Evolutionary conservation across 2,888 invertebrate species (phyloP), one percentile per base, ranked within the genome.

Genomic region (Xanthorhoe spadicearia): DNA sequence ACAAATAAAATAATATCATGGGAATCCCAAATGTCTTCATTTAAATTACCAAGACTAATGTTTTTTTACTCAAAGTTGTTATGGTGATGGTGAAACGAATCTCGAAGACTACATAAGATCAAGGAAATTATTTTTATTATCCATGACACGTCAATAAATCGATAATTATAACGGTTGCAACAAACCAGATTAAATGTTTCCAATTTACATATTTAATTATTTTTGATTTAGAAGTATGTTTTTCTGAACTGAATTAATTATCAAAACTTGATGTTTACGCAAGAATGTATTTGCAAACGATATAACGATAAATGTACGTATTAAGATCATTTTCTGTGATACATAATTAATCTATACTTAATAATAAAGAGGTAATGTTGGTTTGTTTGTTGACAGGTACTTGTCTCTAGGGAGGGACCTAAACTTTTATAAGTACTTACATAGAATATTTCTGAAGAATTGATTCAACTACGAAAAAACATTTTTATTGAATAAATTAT

Each of bases 171-270:
- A 32, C 48, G 48, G 50, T 51, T 65, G 64, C 59, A 60, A 46
- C 10, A 53, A 59, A 61, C 53, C 46, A 46, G 52, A 53, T 46
- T 52, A 51, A 43, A 59, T 23, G 48, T 51, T 60, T 52, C 18
- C 18, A 68, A 76, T 72, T 68, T 64, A 49, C 68, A 72, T 72
- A 55, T 69, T 61, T 51, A 68, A 64, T 68, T 63, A 64, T 74
- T 68, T 32, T 71, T 71, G 70, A 66, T 73, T 68, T 48, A 48
- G 7, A 70, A 55, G 18, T 53, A 50, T 64, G 58, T 59, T 63
- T 66, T 64, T 53, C 64, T 68, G 48, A 55, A 46, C 56, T 60
- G 48, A 64, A 57, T 64, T 56, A 57, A 49, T 60, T 49, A 38
- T 55, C 18, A 55, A 54, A 64, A 43, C 28, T 17, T 35, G 55